These are phyloP conservation scores for Antennarius striatus DNA, from an alignment of 2,113 vertebrate genomes.

Conservation along the genomic window DNA sequence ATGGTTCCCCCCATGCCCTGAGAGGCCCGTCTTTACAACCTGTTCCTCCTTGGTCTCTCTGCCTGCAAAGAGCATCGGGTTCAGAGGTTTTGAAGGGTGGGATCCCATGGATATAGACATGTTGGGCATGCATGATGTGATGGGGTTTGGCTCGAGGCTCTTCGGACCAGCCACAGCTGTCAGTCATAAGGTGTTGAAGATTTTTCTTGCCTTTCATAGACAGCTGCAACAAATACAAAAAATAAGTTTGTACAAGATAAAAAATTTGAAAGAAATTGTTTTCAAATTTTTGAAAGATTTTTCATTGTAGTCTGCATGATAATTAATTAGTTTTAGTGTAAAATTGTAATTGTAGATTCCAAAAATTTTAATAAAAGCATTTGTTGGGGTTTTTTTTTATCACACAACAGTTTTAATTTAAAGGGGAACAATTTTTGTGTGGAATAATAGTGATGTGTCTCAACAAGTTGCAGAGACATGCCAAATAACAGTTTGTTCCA, in stretches of 20 bases:
- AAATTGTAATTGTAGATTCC: not conserved
- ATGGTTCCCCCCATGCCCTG: conserved; percentile 74
- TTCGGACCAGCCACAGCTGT: conserved; percentile 76
- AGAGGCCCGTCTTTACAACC: conserved; percentile 81
- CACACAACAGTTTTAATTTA: not conserved
- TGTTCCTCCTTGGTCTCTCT: conserved; percentile 77
- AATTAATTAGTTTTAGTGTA: not conserved
- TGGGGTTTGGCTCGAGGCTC: conserved; percentile 72
- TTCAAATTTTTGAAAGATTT: not conserved
- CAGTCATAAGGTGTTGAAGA: conserved; percentile 74
- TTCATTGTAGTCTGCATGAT: not conserved
- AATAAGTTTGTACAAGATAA: not conserved
- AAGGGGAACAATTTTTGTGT: not conserved
- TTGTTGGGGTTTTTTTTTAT: not conserved
- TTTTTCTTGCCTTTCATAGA: conserved; percentile 43
- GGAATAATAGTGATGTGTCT: conserved; percentile 46
- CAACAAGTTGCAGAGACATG: conserved; percentile 57
- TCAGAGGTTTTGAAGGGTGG: conserved; percentile 78
- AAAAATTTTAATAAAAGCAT: not conserved
- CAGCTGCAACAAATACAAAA: conserved; percentile 20
- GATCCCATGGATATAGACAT: conserved; percentile 80
- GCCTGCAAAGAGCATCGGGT: conserved; percentile 76
- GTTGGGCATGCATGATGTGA: conserved; percentile 73
- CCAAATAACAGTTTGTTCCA: conserved; percentile 68
- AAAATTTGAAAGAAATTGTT: not conserved